A percentile compares a stretch with the other conserved stretches of the same genome.
Conservation (phyloP, 1,140 invertebrate genomes). For the Lutraria rhynchaena region DNA sequence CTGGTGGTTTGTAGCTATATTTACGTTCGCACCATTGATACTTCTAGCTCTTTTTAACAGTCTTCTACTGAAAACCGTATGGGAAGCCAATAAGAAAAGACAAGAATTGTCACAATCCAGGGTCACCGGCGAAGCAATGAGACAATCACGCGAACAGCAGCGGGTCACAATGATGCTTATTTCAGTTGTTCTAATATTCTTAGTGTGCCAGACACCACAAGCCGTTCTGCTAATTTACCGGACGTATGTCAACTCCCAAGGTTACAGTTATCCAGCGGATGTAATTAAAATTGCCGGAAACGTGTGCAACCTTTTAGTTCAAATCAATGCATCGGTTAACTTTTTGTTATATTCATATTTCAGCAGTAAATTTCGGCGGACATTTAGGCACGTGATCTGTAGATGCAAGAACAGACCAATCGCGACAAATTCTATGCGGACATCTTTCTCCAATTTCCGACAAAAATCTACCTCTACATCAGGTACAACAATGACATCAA, state of each 20-base stretch:
- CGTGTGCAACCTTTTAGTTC: conserved; percentile 88
- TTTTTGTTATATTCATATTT: conserved; percentile 91
- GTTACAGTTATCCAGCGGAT: conserved; percentile 62
- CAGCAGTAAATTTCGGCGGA: conserved; percentile 89
- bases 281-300: conserved; percentile 85
- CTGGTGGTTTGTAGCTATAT: conserved; percentile 87
- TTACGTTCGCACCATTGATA: conserved; percentile 87
- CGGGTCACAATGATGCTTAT: conserved; percentile 90
- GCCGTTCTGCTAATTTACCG: conserved; percentile 81
- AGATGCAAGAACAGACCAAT: conserved; percentile 31
- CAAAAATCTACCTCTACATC: conserved; percentile 40
- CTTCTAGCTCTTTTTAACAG: conserved; percentile 88
- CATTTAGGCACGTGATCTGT: conserved; percentile 87
- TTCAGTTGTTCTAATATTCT: conserved; percentile 88
- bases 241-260: conserved; percentile 62
- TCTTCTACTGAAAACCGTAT: conserved; percentile 87
- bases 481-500: neutral
- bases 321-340: conserved; percentile 88
- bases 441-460: conserved; percentile 10
- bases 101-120: conserved; percentile 83
- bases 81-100: conserved; percentile 84
- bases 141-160: conserved; percentile 73
- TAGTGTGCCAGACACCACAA: conserved; percentile 88
- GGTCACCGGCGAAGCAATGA: conserved; percentile 60
- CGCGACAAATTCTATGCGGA: neutral